Evolutionary conservation across 2,888 invertebrate genomes (phyloP), one percentile per base, ranked within the genome.

Genomic region (Rhimphoctona megacephalus): DNA sequence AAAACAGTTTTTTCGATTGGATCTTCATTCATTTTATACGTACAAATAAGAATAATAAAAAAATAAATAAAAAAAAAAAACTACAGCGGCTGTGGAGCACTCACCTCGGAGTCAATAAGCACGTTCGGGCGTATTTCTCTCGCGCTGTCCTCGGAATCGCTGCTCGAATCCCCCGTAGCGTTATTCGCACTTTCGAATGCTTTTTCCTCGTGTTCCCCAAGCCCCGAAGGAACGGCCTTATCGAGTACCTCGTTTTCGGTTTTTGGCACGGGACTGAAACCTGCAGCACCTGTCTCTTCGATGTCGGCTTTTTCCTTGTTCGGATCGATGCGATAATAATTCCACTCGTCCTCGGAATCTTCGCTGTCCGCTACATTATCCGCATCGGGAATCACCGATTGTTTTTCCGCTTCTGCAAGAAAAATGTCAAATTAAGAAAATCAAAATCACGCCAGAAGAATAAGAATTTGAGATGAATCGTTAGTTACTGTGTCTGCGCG

Each of bases 341-440:
- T 97, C 97, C 97, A 98, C 96, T 98, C 98, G 96, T 97, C 98
- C 95, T 97, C 97, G 90, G 97, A 97, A 90, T 97, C 97, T 90
- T 97, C 97, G 92, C 96, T 97, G 94, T 97, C 97, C 93, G 95
- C 96, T 96, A 96, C 96, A 96, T 97, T 97, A 95, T 97, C 97
- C 95, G 96, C 95, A 94, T 94, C 94, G 70, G 91, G 90, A 83
- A 93, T 91, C 89, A 92, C 89, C 87, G 89, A 93, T 91, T 92
- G 90, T 89, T 92, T 92, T 90, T 90, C 90, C 87, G 90, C 83
- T 89, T 93, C 94, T 94, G 90, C 0, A 91, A 92, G 2, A 85
- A 25, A 6, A 39, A 14, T 30, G 30, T 22, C 33, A 52, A 74
- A 30, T 49, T 6, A 17, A 61, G 64, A 69, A 7, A 25, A 25